A percentile compares a stretch with the other conserved stretches of the same genome.
These are phyloP conservation scores for Hemitrygon akajei DNA, from an alignment of 2,797 vertebrate genomes.

Conservation along the genomic window DNA sequence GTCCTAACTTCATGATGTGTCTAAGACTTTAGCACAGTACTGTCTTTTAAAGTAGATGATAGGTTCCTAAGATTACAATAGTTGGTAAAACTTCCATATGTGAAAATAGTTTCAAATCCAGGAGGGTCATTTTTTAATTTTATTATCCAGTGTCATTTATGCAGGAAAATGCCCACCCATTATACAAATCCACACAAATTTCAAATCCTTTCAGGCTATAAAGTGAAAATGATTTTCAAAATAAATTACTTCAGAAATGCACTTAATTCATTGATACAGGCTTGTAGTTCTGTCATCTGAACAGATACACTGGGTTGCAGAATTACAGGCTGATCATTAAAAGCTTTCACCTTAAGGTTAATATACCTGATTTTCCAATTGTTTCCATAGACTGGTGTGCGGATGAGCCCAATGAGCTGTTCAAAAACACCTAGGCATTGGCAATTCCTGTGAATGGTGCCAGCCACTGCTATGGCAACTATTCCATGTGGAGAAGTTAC, in stretches of 20 bases:
- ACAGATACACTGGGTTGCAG: not conserved
- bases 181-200: not conserved
- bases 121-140: not conserved
- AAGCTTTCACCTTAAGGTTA: slow-evolving; percentile 71
- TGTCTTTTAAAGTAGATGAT: not conserved
- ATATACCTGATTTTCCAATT: slow-evolving; percentile 86
- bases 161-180: not conserved
- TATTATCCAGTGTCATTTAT: not conserved
- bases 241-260: not conserved
- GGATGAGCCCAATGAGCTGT: slow-evolving; percentile 81
- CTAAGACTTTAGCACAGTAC: no score
- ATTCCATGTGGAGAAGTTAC: slow-evolving; percentile 69
- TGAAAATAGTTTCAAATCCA: not conserved
- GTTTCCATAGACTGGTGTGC: slow-evolving; percentile 65
- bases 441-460: slow-evolving; percentile 75
- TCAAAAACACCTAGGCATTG: slow-evolving; percentile 82
- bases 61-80: not conserved
- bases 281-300: not conserved
- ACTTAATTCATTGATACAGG: not conserved
- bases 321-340: slow-evolving; percentile 43
- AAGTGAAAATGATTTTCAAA: not conserved
- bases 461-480: slow-evolving; percentile 81
- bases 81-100: not conserved
- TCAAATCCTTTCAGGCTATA: not conserved
- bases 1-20: no score